Evolutionary conservation across 2,888 invertebrate genomes (phyloP).

Genomic region (Macaria liturata): DNA sequence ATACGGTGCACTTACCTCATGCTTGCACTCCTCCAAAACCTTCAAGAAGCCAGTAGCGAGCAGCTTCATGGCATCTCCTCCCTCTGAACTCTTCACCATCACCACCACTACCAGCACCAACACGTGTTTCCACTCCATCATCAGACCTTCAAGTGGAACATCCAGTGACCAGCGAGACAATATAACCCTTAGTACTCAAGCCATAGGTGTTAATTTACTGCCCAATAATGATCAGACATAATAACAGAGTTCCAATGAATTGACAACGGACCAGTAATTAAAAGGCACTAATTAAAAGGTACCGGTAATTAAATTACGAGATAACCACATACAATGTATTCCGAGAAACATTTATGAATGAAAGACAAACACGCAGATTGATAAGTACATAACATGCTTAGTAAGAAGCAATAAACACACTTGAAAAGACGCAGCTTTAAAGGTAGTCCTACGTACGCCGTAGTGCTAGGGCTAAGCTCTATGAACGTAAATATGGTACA

Average conservation of each 20-base stretch:
- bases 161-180: not conserved
- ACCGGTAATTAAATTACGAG: not conserved
- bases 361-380: no score
- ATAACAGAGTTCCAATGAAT: conserved; percentile 5
- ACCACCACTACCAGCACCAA: conserved; percentile 34
- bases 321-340: no score
- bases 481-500: no score
- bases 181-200: not conserved
- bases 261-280: conserved; percentile 1
- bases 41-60: conserved; percentile 59
- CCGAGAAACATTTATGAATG: no score
- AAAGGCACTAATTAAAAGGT: conserved; percentile 1
- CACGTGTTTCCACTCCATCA: conserved; percentile 18
- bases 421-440: no score
- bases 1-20: conserved; percentile 47
- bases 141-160: conserved; percentile 14
- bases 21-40: conserved; percentile 58
- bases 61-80: conserved; percentile 53
- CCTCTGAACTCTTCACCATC: conserved; percentile 35
- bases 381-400: no score
- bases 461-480: no score
- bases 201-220: not conserved
- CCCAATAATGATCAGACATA: not conserved
- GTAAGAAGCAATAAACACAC: no score
- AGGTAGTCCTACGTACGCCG: no score